Evolutionary conservation across 2,888 invertebrate genomes (phyloP), one percentile per base, ranked within the genome.

Genomic region (Watsonalla cultraria): DNA sequence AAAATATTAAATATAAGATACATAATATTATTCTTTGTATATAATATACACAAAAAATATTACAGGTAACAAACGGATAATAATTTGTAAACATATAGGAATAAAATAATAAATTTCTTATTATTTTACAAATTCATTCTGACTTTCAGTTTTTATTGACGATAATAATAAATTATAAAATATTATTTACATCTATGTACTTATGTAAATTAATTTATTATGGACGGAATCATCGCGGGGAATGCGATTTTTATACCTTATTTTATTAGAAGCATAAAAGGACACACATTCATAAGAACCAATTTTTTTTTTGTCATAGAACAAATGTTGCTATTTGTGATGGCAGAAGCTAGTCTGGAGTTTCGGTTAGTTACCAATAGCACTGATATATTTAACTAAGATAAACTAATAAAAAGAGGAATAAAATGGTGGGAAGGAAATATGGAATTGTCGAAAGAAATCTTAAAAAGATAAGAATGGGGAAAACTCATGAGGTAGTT

Each of bases 401-500:
- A 24, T 24, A 24, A 24, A 24, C 24, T 24, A 24, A 24, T 24
- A 24, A 4, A 24, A 2, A 2, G 24, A 24, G 1, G 7, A 7
- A 37, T 37, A 37, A 5, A 37, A 37, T 5, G 42, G 42, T 42
- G 42, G 11, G 11, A 11, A 24, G 24, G 24, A 24, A 5, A 33
- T 33, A n/a, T 7, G 6, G 7, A 47, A 34, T 24, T n/a, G 24
- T 33, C 46, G 51, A 55, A 54, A 53, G 56, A 11, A 47, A 54
- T 51, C 50, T 55, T 53, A 45, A 53, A 58, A 54, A 59, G 46
- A 56, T 66, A 47, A 59, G 65, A 59, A 69, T 65, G 72, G 68
- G 63, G 64, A 24, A 52, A 62, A 72, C 60, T 64, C 57, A 69
- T 86, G 85, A 86, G 85, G 85, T 85, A 86, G 85, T 74, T 82